Conservation (phyloP, 2,797 vertebrate species). For the Tympanoctomys barrerae region DNA sequence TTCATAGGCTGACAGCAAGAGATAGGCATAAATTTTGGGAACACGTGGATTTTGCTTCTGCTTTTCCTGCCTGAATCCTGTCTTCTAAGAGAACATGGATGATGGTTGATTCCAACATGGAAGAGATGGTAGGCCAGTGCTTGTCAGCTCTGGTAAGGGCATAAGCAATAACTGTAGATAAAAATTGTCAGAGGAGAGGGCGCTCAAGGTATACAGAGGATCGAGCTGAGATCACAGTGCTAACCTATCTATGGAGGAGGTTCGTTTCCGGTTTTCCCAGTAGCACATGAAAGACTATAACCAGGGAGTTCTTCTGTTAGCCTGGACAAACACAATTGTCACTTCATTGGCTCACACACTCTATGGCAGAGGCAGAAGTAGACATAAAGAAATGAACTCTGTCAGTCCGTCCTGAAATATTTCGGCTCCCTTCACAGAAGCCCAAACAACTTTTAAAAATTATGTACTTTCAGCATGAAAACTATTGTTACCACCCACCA, state of each 20-base stretch:
- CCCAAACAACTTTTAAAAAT: neutral
- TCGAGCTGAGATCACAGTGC: neutral
- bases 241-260: neutral
- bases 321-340: neutral
- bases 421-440: neutral
- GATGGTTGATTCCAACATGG: neutral
- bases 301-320: neutral
- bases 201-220: fast-evolving
- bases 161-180: neutral
- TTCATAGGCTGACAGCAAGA: neutral
- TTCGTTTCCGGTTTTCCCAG: neutral
- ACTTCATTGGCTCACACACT: neutral
- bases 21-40: neutral
- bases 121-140: neutral
- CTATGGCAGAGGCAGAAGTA: neutral
- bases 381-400: neutral
- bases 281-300: neutral
- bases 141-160: neutral
- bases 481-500: neutral
- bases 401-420: neutral
- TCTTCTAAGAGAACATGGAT: neutral
- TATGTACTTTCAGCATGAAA: slow-evolving; percentile 57
- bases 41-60: neutral
- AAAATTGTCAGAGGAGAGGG: neutral
- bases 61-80: neutral